Evolutionary conservation across 2,113 vertebrate species (phyloP).

Genomic region (Rhizomys pruinosus): DNA sequence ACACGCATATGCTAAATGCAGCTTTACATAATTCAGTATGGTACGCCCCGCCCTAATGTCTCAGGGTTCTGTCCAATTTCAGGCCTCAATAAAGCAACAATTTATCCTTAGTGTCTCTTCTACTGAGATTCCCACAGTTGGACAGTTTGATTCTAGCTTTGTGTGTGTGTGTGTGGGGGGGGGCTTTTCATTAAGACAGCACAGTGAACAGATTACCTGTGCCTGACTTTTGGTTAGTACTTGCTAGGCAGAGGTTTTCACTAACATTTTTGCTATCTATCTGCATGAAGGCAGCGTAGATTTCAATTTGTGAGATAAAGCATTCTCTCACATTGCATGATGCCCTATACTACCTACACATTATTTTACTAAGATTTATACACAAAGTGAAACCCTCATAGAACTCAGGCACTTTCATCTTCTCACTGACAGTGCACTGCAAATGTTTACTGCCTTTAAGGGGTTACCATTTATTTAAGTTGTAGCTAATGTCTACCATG

Average conservation of each 20-base stretch:
- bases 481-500: constrained; percentile 59
- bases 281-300: constrained; percentile 73
- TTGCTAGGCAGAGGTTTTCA: constrained; percentile 71
- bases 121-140: constrained; percentile 36
- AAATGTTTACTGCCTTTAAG: constrained; percentile 63
- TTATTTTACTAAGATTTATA: constrained; percentile 79
- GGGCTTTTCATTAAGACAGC: constrained; percentile 60
- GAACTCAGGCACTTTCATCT: constrained; percentile 75
- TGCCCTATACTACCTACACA: constrained; percentile 63
- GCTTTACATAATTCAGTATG: background rate
- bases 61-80: background rate
- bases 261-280: constrained; percentile 74
- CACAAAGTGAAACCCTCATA: constrained; percentile 69
- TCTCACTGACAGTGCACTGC: constrained; percentile 70
- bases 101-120: constrained; percentile 60
- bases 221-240: constrained; percentile 71
- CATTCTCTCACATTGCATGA: constrained; percentile 59
- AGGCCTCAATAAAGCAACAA: constrained; percentile 12
- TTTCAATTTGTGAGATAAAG: constrained; percentile 73
- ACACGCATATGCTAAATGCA: background rate
- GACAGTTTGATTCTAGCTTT: background rate
- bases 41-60: background rate
- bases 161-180: background rate
- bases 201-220: constrained; percentile 32
- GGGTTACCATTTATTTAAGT: constrained; percentile 65